Evolutionary conservation across 2,797 vertebrate genomes (phyloP), one percentile per base, ranked within the genome.

Genomic region (Acanthopagrus latus): DNA sequence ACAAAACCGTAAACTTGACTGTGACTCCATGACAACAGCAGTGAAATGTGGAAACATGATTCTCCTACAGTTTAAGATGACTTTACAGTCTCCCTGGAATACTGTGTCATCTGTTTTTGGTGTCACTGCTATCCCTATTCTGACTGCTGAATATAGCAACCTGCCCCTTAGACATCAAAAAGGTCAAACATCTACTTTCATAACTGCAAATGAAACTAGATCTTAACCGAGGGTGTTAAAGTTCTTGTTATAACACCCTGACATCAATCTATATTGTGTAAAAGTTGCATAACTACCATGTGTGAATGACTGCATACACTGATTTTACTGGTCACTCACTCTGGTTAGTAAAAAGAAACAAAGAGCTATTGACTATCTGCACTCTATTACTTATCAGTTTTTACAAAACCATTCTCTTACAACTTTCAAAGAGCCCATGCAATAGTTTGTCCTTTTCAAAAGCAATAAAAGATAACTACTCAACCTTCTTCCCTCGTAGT

Each of bases 1-100:
- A 83, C 41, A 60, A 65, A 85, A 74, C 55, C 52, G 52, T 44
- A 43, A 75, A 79, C 9, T 51, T 66, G 27, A 50, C 56, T 62
- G 67, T 13, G 44, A 64, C 70, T 76, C 10, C 33, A 50, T 14
- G 47, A 67, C 4, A 5, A 65, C 65, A 38, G 47, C 59, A 44
- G 43, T 48, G 8, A 71, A 51, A 50, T 58, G 58, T 43, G 38
- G 63, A 83, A 75, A 67, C 66, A 63, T 3, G 65, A 77, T 70
- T 76, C 46, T 69, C 54, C 43, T 52, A 20, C 38, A 47, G 50
- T 57, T 2, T 2, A 55, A 63, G 8, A 66, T 16, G 55, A 44
- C 47, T 78, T 52, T 20, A 69, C 27, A 38, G 12, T 76, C 68
- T 73, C 76, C 51, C 52, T 72, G 71, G 75, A 74, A 74, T 4